Evolutionary conservation across 1,140 invertebrate genomes (phyloP), one percentile per base, ranked within the genome.

Genomic region (Drosophila burlai): DNA sequence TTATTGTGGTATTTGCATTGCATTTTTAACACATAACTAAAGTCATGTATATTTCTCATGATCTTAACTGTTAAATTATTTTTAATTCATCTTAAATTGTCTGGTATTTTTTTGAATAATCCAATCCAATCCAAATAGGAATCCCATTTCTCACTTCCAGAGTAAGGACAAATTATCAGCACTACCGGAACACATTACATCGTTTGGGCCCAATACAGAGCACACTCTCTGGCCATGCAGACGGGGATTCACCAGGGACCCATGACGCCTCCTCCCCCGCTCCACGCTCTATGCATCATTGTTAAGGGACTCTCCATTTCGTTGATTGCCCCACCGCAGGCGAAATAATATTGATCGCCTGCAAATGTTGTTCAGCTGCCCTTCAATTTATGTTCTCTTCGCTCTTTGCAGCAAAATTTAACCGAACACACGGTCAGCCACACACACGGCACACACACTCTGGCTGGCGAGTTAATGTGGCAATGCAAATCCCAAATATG

Each of bases 301-400:
- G 71, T 54, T 54, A 24, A 50, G 71, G 49, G 72, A 75, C 72
- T 75, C 59, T 75, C 72, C 71, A 75, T 75, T 75, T 75, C 49
- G 71, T 69, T 77, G 76, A 80, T 79, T 80, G 76, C 57, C 61
- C 55, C 62, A 61, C 76, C 67, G 45, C 77, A 73, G 67, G 68
- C 77, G 76, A 49, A 73, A 73, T 65, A 80, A 80, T 80, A 80
- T 80, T 80, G 77, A 80, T 80, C 68, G 77, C 61, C 40, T n/a
- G 52, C 75, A 55, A 67, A 57, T 60, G 54, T 43, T 76, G 61
- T 66, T 78, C 54, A 29, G 43, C 45, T 77, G 74, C 64, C 75
- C 64, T 77, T 69, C 59, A 76, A 76, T 76, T 65, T 64, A 65
- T 76, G 71, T 47, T 52, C 59, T 49, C 40, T 29, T 52, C 59